These are phyloP conservation scores for silkworm (Bombyx mori) DNA, from an alignment of 1,140 invertebrate species.

Conservation along the genomic window ASM3026992v2 NC_085108.1:7234001-7234500, in stretches of 20 bases:
- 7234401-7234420: not conserved
- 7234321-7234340: not conserved
- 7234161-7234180: not conserved
- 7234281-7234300: constrained; percentile 2
- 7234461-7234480: constrained; percentile 4
- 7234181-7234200: not conserved
- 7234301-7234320: not conserved
- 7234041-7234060: constrained; percentile 5
- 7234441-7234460: not conserved
- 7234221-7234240: not conserved
- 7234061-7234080: not conserved
- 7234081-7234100: not conserved
- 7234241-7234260: not conserved
- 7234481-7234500: constrained; percentile 9
- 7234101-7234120: not conserved
- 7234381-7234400: not conserved
- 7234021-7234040: constrained; percentile 11
- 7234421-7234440: not conserved
- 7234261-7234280: not conserved
- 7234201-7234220: not conserved
- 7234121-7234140: constrained; percentile 4
- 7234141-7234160: not conserved
- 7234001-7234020: constrained; percentile 3
- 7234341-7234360: not conserved
- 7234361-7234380: constrained; percentile 2